These are phyloP conservation scores for Acanthis flammea DNA, from an alignment of 2,797 vertebrate species.

Conservation along the genomic window DNA sequence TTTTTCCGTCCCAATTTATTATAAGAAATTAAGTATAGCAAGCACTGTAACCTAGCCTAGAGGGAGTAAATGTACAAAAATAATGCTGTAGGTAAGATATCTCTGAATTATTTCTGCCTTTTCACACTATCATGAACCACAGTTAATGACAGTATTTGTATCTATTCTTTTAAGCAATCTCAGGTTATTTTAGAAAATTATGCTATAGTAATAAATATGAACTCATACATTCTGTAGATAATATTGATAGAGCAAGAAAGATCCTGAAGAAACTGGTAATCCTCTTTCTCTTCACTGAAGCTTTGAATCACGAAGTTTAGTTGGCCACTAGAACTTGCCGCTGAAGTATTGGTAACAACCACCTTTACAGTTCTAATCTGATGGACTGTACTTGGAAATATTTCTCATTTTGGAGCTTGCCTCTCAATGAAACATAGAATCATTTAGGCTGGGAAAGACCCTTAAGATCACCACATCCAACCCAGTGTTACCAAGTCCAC, in stretches of 20 bases:
- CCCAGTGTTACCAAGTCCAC: too few species aligned
- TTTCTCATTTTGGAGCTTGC: neutral
- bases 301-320: neutral
- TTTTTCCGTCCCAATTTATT: neutral
- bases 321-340: neutral
- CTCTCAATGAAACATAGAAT: neutral
- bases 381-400: neutral
- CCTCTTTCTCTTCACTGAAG: neutral
- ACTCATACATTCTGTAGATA: neutral
- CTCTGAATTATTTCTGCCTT: neutral
- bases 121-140: neutral
- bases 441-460: neutral
- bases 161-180: neutral
- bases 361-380: neutral
- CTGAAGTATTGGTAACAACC: neutral
- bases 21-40: neutral
- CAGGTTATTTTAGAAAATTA: neutral
- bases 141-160: neutral
- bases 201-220: neutral
- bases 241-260: neutral
- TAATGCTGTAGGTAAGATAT: neutral
- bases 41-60: neutral
- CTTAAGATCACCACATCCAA: neutral
- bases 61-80: neutral
- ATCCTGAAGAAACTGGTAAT: neutral